Conservation (phyloP, 2,888 invertebrate species). For the Clivina fossor region DNA sequence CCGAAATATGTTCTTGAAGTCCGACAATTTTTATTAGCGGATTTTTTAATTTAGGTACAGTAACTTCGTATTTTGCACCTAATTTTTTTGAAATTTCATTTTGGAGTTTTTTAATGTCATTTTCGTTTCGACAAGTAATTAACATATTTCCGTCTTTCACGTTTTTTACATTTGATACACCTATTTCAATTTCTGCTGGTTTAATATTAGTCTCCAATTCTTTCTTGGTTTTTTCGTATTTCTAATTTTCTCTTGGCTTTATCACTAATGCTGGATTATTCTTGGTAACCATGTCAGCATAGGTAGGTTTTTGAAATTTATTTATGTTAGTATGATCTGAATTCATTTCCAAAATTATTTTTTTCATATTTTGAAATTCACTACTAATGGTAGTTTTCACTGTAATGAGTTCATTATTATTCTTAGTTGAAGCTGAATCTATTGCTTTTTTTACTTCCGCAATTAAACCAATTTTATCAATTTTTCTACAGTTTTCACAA, state of each 20-base stretch:
- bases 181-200: background rate
- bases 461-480: background rate
- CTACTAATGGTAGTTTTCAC: background rate
- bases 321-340: too few relatives aligned
- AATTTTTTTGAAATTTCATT: background rate
- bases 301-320: background rate
- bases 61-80: constrained; percentile 7
- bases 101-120: background rate
- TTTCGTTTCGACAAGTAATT: background rate
- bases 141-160: background rate
- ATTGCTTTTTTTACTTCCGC: background rate
- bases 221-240: background rate
- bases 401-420: background rate
- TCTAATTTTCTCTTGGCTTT: constrained; percentile 1
- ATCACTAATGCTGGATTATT: constrained; percentile 7
- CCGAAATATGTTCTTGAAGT: background rate
- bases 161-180: background rate
- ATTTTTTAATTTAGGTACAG: background rate
- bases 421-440: background rate
- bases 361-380: too few relatives aligned
- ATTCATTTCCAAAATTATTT: too few relatives aligned
- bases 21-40: constrained; percentile 8
- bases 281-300: background rate
- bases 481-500: constrained; percentile 4
- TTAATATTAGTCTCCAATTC: background rate